These are phyloP conservation scores for Cnemophilus loriae DNA, from an alignment of 2,113 vertebrate species.

Conservation along the genomic window DNA sequence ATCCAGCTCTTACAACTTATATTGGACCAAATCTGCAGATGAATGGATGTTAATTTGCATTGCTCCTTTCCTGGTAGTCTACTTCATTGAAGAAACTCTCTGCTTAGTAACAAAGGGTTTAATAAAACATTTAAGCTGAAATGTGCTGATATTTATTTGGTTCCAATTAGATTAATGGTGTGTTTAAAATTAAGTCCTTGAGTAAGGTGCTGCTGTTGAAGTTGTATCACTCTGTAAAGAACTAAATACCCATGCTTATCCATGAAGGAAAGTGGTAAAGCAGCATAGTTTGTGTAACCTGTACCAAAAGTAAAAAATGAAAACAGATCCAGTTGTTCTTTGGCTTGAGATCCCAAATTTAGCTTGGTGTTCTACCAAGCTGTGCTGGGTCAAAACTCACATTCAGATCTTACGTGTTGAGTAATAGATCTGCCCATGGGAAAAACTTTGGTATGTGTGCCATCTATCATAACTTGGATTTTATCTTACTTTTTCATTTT, in stretches of 20 bases:
- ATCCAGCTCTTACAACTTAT: not conserved
- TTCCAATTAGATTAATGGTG: not conserved
- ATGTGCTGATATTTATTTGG: not conserved
- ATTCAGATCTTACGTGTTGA: not conserved
- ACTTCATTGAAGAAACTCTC: not conserved
- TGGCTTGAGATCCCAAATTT: not conserved
- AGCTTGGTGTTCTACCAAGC: not conserved
- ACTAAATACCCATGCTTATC: not conserved
- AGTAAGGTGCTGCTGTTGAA: not conserved
- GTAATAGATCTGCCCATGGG: not conserved
- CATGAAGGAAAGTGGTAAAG: not conserved
- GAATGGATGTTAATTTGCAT: not conserved
- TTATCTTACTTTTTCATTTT: not conserved
- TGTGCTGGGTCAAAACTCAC: not conserved
- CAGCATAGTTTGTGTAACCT: not conserved
- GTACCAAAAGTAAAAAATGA: not conserved
- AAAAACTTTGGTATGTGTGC: not conserved
- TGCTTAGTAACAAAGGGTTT: not conserved
- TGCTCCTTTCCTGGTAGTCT: not conserved
- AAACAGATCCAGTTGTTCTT: not conserved
- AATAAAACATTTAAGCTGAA: not conserved
- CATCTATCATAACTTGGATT: fast-evolving
- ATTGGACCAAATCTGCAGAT: not conserved
- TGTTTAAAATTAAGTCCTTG: not conserved
- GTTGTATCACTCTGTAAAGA: not conserved